Evolutionary conservation across 2,888 invertebrate genomes (phyloP).

Genomic region (Tipula confusa): DNA sequence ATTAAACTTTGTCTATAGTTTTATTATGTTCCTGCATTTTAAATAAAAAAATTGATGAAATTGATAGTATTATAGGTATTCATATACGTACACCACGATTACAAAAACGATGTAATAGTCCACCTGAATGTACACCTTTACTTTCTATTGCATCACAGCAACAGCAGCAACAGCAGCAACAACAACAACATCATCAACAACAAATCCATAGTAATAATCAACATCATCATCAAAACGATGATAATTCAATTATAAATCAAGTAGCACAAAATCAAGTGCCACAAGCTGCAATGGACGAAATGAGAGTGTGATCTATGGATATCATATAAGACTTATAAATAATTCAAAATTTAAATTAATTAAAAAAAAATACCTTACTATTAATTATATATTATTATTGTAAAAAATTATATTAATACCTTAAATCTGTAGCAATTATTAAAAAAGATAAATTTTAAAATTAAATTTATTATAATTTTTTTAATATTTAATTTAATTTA

Average conservation of each 20-base stretch:
- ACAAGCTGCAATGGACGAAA: conserved; percentile 81
- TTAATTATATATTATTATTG: not conserved
- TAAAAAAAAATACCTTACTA: not conserved
- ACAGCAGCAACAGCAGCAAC: conserved; percentile 27
- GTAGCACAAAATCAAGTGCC: conserved; percentile 58
- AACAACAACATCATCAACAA: conserved; percentile 51
- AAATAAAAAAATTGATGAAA: conserved; percentile 41
- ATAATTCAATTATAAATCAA: conserved; percentile 57
- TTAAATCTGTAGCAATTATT: conserved; percentile 3
- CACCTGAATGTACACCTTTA: conserved; percentile 43
- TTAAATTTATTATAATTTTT: not conserved
- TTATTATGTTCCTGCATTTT: not conserved
- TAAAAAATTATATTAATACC: not conserved
- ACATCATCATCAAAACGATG: conserved; percentile 55
- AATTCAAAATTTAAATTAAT: not conserved
- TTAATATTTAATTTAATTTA: not conserved
- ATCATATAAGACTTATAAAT: conserved; percentile 25
- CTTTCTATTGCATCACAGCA: conserved; percentile 36
- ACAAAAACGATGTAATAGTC: conserved; percentile 37
- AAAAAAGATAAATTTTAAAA: not conserved
- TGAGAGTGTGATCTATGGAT: conserved; percentile 72
- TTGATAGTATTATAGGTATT: conserved; percentile 45
- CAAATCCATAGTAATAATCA: conserved; percentile 39
- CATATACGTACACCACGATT: conserved; percentile 48
- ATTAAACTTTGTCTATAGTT: not conserved